Evolutionary conservation across 2,113 vertebrate species (phyloP).

Genomic region (Paedocypris sp.): DNA sequence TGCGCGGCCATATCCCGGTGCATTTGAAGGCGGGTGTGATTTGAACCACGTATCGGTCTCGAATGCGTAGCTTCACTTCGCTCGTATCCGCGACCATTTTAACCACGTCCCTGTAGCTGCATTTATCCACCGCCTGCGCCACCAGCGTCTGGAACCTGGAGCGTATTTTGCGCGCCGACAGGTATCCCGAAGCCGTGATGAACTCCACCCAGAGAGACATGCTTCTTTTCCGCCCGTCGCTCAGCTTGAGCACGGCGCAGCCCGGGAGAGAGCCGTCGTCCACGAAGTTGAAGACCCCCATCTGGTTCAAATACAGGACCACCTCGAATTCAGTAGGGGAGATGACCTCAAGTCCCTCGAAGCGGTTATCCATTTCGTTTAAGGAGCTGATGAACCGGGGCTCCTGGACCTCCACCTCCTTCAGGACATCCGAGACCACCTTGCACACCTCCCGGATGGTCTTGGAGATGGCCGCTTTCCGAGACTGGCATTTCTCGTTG

Average conservation of each 20-base stretch:
- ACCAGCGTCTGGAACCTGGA: conserved; percentile 96
- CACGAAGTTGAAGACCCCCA: conserved; percentile 99
- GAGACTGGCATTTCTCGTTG: conserved; percentile 96
- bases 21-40: conserved; percentile 98
- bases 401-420: conserved; percentile 98
- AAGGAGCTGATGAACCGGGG: conserved; percentile 98
- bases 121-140: conserved; percentile 97
- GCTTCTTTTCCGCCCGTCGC: conserved; percentile 96
- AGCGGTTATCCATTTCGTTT: conserved; percentile 97
- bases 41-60: conserved; percentile 91
- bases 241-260: conserved; percentile 95
- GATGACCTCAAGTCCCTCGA: conserved; percentile 92
- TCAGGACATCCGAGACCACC: conserved; percentile 95
- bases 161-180: conserved; percentile 96
- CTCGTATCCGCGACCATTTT: conserved; percentile 98
- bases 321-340: conserved; percentile 97
- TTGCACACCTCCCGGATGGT: conserved; percentile 98
- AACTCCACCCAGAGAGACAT: conserved; percentile 99
- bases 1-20: conserved; percentile 96
- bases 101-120: conserved; percentile 94
- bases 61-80: conserved; percentile 91
- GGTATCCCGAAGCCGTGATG: conserved; percentile 97
- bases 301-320: conserved; percentile 96
- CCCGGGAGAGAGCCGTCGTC: conserved; percentile 97
- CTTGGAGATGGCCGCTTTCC: conserved; percentile 95